Percentiles rank a stretch among this genome's conserved stretches.
phyloP scores from a whole-genome alignment of 1,140 invertebrate genomes.

The Tribolium castaneum region DNA sequence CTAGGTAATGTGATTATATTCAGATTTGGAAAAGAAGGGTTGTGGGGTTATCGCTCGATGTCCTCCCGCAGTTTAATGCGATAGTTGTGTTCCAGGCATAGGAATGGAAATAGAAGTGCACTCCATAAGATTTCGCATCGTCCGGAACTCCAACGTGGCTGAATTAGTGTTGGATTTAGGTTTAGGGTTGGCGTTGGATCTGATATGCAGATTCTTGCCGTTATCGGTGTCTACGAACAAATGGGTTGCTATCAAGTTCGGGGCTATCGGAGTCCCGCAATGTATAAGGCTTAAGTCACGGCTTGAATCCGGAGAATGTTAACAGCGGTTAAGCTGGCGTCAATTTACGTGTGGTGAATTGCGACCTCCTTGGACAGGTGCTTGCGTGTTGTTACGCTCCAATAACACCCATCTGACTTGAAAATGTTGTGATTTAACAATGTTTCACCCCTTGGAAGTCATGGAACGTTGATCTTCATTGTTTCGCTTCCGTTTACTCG shows the following conservation, averaged over 20 bases:
- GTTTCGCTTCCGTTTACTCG: slow-evolving; percentile 48
- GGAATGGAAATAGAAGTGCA: slow-evolving; percentile 8
- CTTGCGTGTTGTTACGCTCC: slow-evolving; percentile 36
- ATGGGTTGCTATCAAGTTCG: slow-evolving; percentile 47
- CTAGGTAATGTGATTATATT: not conserved
- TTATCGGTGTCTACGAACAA: slow-evolving; percentile 49
- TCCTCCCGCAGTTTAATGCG: slow-evolving; percentile 4
- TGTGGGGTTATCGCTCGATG: not conserved
- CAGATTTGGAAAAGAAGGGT: not conserved
- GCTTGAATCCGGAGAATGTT: slow-evolving; percentile 45
- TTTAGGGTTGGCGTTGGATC: slow-evolving; percentile 42
- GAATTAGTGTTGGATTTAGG: slow-evolving; percentile 41
- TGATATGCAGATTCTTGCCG: slow-evolving; percentile 49
- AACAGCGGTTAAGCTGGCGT: slow-evolving; percentile 39
- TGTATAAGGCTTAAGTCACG: slow-evolving; percentile 50
- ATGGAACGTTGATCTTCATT: slow-evolving; percentile 44
- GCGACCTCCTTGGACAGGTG: slow-evolving; percentile 38
- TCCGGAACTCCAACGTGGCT: slow-evolving; percentile 23
- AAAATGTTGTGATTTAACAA: slow-evolving; percentile 38
- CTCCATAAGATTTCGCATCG: slow-evolving; percentile 25
- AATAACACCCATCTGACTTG: slow-evolving; percentile 35
- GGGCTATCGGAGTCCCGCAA: slow-evolving; percentile 46
- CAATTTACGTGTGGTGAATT: slow-evolving; percentile 27
- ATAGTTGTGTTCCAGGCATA: slow-evolving; percentile 12
- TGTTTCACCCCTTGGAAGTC: slow-evolving; percentile 39